Evolutionary conservation across 2,797 vertebrate species (phyloP).

Genomic region (Mycteria americana): DNA sequence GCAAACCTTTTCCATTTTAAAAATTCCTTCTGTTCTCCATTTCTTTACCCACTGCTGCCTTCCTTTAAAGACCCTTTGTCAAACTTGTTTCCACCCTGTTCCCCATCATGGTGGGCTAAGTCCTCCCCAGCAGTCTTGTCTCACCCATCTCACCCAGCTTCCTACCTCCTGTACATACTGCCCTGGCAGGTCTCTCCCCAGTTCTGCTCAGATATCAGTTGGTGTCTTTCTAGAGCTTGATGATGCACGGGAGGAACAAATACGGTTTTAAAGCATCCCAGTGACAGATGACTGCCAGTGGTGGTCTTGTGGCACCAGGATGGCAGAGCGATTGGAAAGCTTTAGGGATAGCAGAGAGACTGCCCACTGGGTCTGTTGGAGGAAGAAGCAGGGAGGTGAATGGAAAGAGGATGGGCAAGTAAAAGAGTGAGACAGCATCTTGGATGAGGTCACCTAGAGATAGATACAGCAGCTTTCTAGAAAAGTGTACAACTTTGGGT

Average conservation of each 20-base stretch:
- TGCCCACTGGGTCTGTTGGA: not conserved
- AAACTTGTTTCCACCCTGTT: not conserved
- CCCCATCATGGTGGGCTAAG: not conserved
- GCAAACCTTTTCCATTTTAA: not conserved
- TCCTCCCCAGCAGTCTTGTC: not conserved
- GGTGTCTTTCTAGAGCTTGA: not conserved
- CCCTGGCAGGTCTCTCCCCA: not conserved
- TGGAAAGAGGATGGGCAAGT: not conserved
- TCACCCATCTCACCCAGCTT: not conserved
- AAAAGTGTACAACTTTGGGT: not conserved
- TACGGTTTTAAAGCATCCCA: not conserved
- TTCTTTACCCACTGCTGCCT: not conserved
- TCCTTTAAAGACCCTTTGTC: not conserved
- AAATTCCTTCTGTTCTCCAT: not conserved
- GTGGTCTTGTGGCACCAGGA: not conserved
- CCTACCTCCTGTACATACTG: not conserved
- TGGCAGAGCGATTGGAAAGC: not conserved
- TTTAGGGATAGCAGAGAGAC: not conserved
- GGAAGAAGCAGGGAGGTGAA: not conserved
- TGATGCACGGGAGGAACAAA: not conserved
- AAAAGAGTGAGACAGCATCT: not conserved
- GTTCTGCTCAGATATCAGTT: not conserved
- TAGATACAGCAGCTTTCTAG: not conserved
- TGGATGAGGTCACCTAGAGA: not conserved
- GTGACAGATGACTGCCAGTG: not conserved